phyloP scores from a whole-genome alignment of 2,113 vertebrate genomes.

The Megaceryle torquata region DNA sequence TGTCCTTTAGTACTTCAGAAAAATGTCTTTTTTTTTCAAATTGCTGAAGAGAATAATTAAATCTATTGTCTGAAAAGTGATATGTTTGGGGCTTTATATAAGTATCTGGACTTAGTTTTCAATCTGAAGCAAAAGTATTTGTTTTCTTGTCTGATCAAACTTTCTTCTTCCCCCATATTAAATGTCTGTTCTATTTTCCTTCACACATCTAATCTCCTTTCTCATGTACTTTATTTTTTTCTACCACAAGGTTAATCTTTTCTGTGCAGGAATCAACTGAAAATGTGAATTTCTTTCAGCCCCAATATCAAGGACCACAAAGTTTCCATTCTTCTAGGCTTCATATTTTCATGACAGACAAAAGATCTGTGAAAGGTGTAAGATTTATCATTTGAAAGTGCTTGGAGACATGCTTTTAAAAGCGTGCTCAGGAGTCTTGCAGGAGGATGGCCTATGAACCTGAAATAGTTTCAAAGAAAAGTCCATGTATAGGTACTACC shows the following conservation, averaged over 20 bases:
- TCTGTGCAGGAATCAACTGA: not conserved
- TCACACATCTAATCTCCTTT: not conserved
- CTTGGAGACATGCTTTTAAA: not conserved
- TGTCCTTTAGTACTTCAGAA: not conserved
- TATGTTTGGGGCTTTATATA: not conserved
- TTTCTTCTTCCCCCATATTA: not conserved
- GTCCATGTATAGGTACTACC: not conserved
- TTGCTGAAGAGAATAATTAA: not conserved
- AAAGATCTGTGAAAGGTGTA: not conserved
- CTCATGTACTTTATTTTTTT: not conserved
- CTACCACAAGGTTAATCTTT: not conserved
- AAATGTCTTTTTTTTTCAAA: not conserved
- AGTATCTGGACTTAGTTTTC: not conserved
- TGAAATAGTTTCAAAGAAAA: not conserved
- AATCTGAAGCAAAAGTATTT: not conserved
- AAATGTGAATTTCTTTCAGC: not conserved
- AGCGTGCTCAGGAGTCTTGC: not conserved
- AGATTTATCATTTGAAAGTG: not conserved
- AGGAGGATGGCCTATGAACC: not conserved
- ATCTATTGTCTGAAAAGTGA: not conserved
- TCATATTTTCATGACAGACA: not conserved
- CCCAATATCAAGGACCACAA: not conserved
- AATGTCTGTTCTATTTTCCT: not conserved
- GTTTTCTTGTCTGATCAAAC: not conserved
- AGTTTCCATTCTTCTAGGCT: not conserved